These are phyloP conservation scores for Oreochromis aureus DNA, from an alignment of 2,113 vertebrate genomes.

Conservation along the genomic window DNA sequence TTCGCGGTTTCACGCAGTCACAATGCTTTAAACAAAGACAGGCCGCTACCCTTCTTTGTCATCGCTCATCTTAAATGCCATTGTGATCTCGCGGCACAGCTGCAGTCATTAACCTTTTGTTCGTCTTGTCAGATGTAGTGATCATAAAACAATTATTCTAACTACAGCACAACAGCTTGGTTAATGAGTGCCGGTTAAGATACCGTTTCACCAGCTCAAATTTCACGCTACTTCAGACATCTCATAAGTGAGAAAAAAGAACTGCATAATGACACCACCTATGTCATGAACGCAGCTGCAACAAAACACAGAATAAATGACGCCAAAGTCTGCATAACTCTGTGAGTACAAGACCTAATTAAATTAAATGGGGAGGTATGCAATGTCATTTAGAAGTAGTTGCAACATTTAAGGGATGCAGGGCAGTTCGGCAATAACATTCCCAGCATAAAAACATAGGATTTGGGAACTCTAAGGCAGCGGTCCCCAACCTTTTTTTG, in stretches of 20 bases:
- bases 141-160: background rate
- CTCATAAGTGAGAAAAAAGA: background rate
- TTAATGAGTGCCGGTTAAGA: background rate
- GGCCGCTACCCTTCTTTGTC: background rate
- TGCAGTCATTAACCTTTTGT: background rate
- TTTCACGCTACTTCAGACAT: background rate
- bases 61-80: background rate
- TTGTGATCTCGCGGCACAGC: background rate
- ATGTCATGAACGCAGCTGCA: background rate
- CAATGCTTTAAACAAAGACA: background rate
- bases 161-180: background rate
- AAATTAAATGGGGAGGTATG: background rate
- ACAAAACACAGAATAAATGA: background rate
- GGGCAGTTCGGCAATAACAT: background rate
- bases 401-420: fast-evolving
- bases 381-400: background rate
- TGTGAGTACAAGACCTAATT: background rate
- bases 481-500: background rate
- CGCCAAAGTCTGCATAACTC: background rate
- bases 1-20: fast-evolving
- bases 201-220: background rate
- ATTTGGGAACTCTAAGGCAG: background rate
- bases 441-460: background rate
- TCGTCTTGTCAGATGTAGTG: background rate
- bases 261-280: background rate